phyloP scores from a whole-genome alignment of 1,140 invertebrate genomes.

The Maconellicoccus hirsutus region DNA sequence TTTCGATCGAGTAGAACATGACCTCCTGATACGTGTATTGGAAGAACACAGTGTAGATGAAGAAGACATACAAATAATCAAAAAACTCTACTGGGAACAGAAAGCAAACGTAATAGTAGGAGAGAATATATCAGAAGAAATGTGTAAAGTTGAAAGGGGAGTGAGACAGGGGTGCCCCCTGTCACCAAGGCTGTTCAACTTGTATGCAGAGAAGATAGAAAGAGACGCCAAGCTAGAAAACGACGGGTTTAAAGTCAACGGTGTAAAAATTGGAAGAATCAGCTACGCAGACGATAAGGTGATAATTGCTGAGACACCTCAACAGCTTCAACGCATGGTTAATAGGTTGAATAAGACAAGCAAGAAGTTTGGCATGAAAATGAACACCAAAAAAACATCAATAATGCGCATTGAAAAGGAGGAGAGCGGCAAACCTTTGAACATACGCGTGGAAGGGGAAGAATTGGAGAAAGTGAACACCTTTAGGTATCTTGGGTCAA shows the following conservation, averaged over 20 bases:
- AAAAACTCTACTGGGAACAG: slow-evolving; percentile 7
- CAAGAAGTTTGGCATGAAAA: too few species aligned
- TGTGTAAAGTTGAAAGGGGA: background rate
- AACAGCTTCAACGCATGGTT: too few species aligned
- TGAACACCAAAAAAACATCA: too few species aligned
- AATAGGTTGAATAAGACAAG: too few species aligned
- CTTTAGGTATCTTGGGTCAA: too few species aligned
- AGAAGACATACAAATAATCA: slow-evolving; percentile 7
- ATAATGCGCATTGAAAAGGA: too few species aligned
- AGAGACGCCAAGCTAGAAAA: slow-evolving; percentile 13
- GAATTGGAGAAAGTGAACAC: too few species aligned
- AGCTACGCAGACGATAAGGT: slow-evolving; percentile 26
- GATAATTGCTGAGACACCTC: slow-evolving; percentile 23
- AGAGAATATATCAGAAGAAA: background rate
- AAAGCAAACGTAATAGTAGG: background rate
- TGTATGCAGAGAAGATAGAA: slow-evolving; percentile 29
- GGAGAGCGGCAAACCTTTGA: too few species aligned
- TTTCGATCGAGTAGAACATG: slow-evolving; percentile 19
- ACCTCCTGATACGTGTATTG: background rate
- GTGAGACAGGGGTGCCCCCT: slow-evolving; percentile 24
- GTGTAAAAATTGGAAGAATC: slow-evolving; percentile 23
- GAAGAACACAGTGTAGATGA: background rate
- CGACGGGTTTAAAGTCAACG: slow-evolving; percentile 19
- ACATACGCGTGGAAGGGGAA: too few species aligned
- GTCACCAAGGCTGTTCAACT: slow-evolving; percentile 32